phyloP scores from a whole-genome alignment of 2,113 vertebrate genomes.

The Elephantulus edwardii region DNA sequence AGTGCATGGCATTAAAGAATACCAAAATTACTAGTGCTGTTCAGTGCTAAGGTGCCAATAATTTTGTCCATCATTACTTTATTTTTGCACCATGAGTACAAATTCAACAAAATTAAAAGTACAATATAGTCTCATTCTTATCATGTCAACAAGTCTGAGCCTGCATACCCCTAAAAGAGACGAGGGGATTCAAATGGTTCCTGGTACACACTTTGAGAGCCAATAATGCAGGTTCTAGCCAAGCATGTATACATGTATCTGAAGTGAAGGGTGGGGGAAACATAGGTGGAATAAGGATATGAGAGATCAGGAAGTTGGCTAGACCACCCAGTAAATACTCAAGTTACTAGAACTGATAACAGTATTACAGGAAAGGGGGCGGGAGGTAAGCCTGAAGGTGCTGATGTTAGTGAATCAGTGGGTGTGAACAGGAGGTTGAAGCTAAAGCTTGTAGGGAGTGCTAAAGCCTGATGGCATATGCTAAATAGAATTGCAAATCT shows the following conservation, averaged over 20 bases:
- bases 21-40: background rate
- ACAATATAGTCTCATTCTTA: too few relatives aligned
- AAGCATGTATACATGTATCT: background rate
- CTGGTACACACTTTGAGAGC: background rate
- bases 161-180: background rate
- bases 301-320: background rate
- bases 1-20: background rate
- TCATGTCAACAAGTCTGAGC: background rate
- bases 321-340: background rate
- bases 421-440: background rate
- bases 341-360: background rate
- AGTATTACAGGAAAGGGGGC: background rate
- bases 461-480: background rate
- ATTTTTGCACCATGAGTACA: background rate
- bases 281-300: rapidly evolving
- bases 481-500: background rate
- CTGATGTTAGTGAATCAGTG: background rate
- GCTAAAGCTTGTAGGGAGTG: background rate
- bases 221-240: background rate
- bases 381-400: too few relatives aligned
- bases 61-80: background rate
- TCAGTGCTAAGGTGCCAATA: background rate
- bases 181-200: background rate
- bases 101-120: background rate
- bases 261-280: background rate